These are phyloP conservation scores for Prosapia bicincta DNA, from an alignment of 2,888 invertebrate genomes.

Conservation along the genomic window DNA sequence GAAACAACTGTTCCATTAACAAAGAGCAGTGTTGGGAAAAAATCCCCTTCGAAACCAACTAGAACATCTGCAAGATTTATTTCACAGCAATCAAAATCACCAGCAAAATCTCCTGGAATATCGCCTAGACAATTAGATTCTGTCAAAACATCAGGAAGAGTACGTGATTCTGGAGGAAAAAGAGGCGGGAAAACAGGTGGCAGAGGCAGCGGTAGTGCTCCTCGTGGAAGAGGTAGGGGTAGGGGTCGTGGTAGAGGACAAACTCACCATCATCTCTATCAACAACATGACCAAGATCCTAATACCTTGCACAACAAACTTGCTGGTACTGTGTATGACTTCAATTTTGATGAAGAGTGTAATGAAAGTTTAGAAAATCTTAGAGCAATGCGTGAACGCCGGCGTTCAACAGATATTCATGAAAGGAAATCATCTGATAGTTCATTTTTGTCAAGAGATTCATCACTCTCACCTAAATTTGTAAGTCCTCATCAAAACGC, in stretches of 20 bases:
- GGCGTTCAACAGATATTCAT: constrained; percentile 69
- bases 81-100: constrained; percentile 59
- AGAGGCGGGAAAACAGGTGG: constrained; percentile 44
- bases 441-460: constrained; percentile 51
- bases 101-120: constrained; percentile 65
- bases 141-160: constrained; percentile 30
- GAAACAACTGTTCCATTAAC: constrained; percentile 31
- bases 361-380: constrained; percentile 62
- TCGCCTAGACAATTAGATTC: constrained; percentile 51
- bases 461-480: constrained; percentile 55
- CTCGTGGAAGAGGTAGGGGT: constrained; percentile 44
- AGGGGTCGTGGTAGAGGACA: constrained; percentile 48
- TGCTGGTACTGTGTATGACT: constrained; percentile 83
- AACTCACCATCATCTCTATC: constrained; percentile 45
- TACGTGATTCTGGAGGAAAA: constrained; percentile 30
- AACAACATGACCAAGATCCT: constrained; percentile 46
- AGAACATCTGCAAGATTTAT: constrained; percentile 60
- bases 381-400: constrained; percentile 72
- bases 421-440: constrained; percentile 56
- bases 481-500: constrained; percentile 51
- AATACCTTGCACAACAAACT: constrained; percentile 76
- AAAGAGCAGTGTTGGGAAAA: constrained; percentile 47
- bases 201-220: constrained; percentile 52
- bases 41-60: constrained; percentile 54
- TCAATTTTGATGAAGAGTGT: constrained; percentile 77